Conservation (phyloP, 1,140 invertebrate species). For the Acromyrmex charruanus region DNA sequence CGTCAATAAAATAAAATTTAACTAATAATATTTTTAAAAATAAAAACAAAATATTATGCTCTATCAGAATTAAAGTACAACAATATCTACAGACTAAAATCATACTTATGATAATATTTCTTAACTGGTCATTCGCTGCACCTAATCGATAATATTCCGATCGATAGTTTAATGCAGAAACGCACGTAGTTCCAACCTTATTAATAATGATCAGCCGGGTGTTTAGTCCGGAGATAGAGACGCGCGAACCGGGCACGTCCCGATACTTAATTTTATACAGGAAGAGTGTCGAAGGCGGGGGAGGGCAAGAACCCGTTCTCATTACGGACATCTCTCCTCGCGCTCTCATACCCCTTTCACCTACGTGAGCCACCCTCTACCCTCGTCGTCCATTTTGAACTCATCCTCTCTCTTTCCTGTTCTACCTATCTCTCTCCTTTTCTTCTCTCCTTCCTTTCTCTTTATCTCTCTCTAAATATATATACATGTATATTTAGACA, state of each 20-base stretch:
- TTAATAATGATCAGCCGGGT: conserved; percentile 71
- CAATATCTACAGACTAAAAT: conserved; percentile 1
- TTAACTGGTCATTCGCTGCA: conserved; percentile 7
- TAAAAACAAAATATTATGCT: not conserved
- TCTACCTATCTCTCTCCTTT: not conserved
- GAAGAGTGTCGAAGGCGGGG: conserved; percentile 60
- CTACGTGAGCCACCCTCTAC: conserved; percentile 58
- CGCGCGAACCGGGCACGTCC: conserved; percentile 58
- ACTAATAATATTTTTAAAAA: not conserved
- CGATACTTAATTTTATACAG: conserved; percentile 72
- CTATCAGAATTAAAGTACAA: not conserved
- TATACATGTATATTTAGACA: conserved; percentile 17
- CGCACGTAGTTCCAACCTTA: conserved; percentile 60
- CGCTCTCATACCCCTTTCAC: not conserved
- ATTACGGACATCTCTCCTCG: conserved; percentile 51
- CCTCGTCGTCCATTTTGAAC: conserved; percentile 21
- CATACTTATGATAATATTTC: conserved; percentile 10
- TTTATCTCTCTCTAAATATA: conserved; percentile 29
- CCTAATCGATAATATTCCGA: conserved; percentile 54
- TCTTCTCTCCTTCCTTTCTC: not conserved
- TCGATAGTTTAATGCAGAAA: conserved; percentile 51
- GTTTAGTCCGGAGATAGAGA: conserved; percentile 71
- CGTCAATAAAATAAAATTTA: not conserved
- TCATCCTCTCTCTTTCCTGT: conserved; percentile 20
- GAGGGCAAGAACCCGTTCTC: not conserved